These are phyloP conservation scores for Lepidurus couesii DNA, from an alignment of 1,140 invertebrate genomes.

Conservation along the genomic window DNA sequence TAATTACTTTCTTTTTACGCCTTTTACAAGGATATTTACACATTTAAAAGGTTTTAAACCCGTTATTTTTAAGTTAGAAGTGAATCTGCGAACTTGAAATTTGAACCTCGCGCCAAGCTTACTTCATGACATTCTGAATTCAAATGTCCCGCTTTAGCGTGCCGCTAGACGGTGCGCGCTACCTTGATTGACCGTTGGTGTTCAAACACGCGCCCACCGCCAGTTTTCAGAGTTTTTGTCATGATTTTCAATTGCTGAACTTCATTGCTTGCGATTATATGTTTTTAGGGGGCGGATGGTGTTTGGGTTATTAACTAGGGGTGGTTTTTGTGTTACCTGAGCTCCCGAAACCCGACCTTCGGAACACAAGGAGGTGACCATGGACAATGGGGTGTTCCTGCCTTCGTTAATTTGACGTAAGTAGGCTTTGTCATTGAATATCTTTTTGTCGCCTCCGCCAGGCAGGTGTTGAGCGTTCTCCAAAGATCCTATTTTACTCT, in stretches of 20 bases:
- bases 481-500: constrained; percentile 83
- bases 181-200: no score
- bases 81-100: no score
- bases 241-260: background rate
- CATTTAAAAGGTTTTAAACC: background rate
- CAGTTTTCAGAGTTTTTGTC: no score
- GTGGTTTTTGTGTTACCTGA: constrained; percentile 49
- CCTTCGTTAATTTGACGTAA: constrained; percentile 69
- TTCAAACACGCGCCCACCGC: no score
- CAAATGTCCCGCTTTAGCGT: no score
- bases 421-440: constrained; percentile 91
- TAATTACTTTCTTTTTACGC: background rate
- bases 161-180: no score
- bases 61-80: no score
- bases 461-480: constrained; percentile 91
- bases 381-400: constrained; percentile 44
- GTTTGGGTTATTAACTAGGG: background rate
- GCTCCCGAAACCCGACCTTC: constrained; percentile 51
- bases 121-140: no score
- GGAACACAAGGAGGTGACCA: constrained; percentile 35
- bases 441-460: constrained; percentile 81
- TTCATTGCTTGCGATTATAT: background rate
- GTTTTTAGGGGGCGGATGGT: background rate
- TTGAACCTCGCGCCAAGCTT: no score
- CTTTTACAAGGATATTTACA: background rate